phyloP scores from a whole-genome alignment of 2,797 vertebrate species.

The Salmo trutta region DNA sequence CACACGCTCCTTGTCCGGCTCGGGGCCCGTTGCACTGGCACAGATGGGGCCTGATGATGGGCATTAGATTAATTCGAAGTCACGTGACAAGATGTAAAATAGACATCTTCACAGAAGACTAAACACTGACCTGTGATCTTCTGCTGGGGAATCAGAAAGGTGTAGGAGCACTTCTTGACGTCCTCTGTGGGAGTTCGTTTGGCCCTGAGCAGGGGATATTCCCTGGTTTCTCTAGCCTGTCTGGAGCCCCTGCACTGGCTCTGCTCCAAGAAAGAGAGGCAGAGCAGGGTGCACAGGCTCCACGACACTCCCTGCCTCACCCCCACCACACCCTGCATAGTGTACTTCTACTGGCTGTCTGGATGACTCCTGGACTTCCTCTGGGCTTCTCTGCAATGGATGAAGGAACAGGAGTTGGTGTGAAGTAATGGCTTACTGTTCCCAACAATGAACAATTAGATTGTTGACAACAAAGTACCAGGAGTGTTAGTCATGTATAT shows the following conservation, averaged over 20 bases:
- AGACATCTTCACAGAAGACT: no score
- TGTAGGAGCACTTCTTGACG: conserved; percentile 92
- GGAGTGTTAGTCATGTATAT: no score
- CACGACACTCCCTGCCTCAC: conserved; percentile 73
- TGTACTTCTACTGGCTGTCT: conserved; percentile 34
- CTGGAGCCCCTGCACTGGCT: conserved; percentile 73
- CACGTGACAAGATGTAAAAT: no score
- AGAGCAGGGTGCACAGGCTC: conserved; percentile 80
- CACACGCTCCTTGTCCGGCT: conserved; percentile 86
- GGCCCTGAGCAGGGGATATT: conserved; percentile 53
- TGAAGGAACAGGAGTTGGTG: conserved; percentile 24
- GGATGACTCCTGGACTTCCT: conserved; percentile 45
- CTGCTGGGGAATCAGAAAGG: conserved; percentile 94
- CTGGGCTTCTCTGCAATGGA: conserved; percentile 54
- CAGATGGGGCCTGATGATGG: conserved; percentile 87
- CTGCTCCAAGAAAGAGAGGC: conserved; percentile 73
- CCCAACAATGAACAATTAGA: neutral
- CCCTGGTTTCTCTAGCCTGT: conserved; percentile 62
- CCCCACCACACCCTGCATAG: conserved; percentile 78
- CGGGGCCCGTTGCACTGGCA: conserved; percentile 85
- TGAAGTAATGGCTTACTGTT: conserved; percentile 23
- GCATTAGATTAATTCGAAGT: no score
- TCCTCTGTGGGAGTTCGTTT: conserved; percentile 68
- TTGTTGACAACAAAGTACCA: neutral
- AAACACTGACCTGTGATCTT: conserved; percentile 81